Conservation (phyloP, 1,140 invertebrate genomes). For the Drosophila orena region DNA sequence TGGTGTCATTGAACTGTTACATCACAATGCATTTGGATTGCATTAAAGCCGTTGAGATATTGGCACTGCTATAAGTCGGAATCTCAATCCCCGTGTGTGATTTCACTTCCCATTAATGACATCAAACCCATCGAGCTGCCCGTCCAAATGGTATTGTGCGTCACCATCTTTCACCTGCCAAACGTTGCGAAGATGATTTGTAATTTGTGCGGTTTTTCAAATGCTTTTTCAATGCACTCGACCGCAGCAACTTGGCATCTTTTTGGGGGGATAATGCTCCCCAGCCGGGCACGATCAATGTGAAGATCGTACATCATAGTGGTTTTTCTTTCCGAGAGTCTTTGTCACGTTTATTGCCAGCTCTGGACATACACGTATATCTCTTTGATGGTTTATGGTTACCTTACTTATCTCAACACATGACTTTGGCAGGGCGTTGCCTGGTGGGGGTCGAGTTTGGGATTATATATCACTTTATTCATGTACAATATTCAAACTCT, state of each 20-base stretch:
- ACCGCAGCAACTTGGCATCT: constrained; percentile 27
- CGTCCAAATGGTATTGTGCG: constrained; percentile 59
- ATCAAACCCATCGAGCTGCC: constrained; percentile 16
- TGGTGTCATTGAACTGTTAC: too few relatives aligned
- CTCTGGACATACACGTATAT: constrained; percentile 6
- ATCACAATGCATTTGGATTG: too few relatives aligned
- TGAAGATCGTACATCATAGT: constrained; percentile 39
- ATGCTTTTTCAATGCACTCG: constrained; percentile 49
- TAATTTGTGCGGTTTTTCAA: constrained; percentile 60
- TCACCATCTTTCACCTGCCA: constrained; percentile 77
- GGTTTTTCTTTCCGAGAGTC: constrained; percentile 24
- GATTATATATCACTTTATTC: constrained; percentile 3
- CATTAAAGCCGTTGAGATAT: too few relatives aligned
- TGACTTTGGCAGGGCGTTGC: constrained; percentile 17
- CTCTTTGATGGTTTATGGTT: constrained; percentile 32
- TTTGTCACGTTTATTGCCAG: constrained; percentile 37
- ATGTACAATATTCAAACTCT: constrained; percentile 3
- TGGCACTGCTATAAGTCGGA: too few relatives aligned
- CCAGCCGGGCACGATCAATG: constrained; percentile 34
- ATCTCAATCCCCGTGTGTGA: too few relatives aligned
- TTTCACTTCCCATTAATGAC: neutral
- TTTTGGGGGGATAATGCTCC: constrained; percentile 7
- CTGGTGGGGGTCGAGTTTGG: neutral
- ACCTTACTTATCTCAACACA: constrained; percentile 24
- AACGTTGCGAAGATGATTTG: constrained; percentile 46